Base-by-base conservation (phyloP, 2,113 vertebrate species). In the Eurypyga helias region DNA sequence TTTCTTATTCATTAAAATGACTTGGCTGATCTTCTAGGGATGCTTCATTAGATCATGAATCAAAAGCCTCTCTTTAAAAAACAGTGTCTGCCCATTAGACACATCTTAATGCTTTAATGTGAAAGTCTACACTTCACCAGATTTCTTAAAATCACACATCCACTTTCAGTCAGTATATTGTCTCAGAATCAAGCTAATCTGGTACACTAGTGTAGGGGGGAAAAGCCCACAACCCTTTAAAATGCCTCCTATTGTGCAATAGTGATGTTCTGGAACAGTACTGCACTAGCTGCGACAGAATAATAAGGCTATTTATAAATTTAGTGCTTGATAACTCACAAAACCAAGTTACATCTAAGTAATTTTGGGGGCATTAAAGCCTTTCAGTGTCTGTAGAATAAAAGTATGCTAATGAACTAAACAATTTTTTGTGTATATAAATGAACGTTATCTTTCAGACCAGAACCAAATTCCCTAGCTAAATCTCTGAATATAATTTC, bases 371-470 rank as follows among this genome's bases (percentile, higher is more conserved):
- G 61, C 92, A 97, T 91, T 97, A 97, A 94, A 86, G 94, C 90
- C 97, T 95, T 98, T 91, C 66, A 64, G 52, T 94, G 83, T 92
- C 95, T 97, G 96, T 87, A 95, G 95, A 97, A 97, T 96, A 95
- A 80, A 97, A 94, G 83, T 96, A 98, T 96, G 96, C 88, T 98
- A 98, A 98, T 97, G 73, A 96, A 91, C 89, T 65, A 89, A 96
- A 97, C 34, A 94, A 62, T 95, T 90, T 96, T 96, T 96, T 94
- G 46, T 80, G 78, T 93, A 43, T 77, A 96, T 93, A 98, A 97
- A 97, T 95, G 94, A 97, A 94, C 4, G 62, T 98, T 98, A 98
- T 98, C 96, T 98, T 98, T 97, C 95, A 97, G 98, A 96, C 95
- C 97, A 98, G 97, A 98, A 97, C 92, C 76, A 95, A 97, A 98